Percentiles rank a stretch among this genome's conserved stretches.
These are phyloP conservation scores for Pristionchus maxplancki DNA, from an alignment of 2,888 invertebrate species.

Conservation along the genomic window DNA sequence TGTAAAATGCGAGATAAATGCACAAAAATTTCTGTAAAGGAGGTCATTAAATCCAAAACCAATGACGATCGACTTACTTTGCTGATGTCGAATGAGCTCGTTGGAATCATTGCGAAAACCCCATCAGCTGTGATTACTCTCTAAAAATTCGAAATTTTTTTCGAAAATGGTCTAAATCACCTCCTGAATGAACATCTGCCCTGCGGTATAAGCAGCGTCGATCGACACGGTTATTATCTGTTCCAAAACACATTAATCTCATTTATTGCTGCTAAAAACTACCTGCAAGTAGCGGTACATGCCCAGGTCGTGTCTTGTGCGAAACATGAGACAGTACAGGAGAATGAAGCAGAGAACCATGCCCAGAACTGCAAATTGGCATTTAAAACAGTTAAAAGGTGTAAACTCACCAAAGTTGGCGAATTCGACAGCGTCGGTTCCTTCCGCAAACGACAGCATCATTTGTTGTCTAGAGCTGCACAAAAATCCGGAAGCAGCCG, in stretches of 20 bases:
- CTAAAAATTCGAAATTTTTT: background rate
- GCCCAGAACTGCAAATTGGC: background rate
- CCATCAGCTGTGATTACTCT: background rate
- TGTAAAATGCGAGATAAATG: background rate
- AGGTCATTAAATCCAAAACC: background rate
- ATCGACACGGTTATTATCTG: background rate
- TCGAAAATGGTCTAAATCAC: background rate
- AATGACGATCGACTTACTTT: background rate
- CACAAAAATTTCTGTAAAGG: background rate
- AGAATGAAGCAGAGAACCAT: background rate
- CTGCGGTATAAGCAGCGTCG: background rate
- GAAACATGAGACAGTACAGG: background rate
- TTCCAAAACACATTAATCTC: background rate
- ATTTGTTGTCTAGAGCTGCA: background rate
- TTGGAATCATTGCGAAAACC: background rate
- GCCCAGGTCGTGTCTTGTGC: background rate
- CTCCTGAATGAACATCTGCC: background rate
- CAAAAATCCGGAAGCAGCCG: no score
- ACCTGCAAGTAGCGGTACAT: background rate
- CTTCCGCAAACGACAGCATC: background rate
- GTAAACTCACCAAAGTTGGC: background rate
- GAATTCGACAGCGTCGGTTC: background rate
- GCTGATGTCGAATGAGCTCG: background rate
- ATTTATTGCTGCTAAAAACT: background rate
- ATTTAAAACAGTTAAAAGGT: background rate